Base-by-base conservation (phyloP, 2,797 vertebrate genomes). In the Podarcis lilfordi region DNA sequence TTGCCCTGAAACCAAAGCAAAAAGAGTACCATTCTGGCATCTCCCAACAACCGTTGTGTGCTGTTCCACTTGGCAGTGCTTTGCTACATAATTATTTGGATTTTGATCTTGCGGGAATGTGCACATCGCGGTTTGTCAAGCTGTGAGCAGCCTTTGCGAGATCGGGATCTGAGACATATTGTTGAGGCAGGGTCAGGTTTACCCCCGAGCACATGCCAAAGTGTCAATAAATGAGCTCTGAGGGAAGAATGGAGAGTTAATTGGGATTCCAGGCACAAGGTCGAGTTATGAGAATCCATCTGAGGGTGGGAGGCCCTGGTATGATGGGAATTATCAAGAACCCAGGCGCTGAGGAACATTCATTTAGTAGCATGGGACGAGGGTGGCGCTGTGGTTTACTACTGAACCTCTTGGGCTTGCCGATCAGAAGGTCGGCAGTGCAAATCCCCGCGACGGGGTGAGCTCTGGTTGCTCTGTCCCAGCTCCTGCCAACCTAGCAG, bases 1-100 rank as follows among this genome's bases (percentile, higher is more conserved):
- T 37, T 80, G 76, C 88, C 88, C 82, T 64, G 76, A 79, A 64
- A 89, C 37, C 25, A 80, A 80, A 85, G 69, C 87, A 89, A 72
- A 89, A 72, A 85, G 37, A n/a, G 35, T 35, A 1, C 55, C 37
- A 21, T 35, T 64, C 79, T 89, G 82, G 88, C 55, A 64, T 72
- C 37, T 84, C 37, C 68, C 25, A 21, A 74, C 84, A 80, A 61
- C 21, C 27, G 72, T 55, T 43, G 75, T 32, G 45, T 79, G 81
- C 78, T 55, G 13, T 71, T 80, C 77, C 13, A 82, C 37, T 82
- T 88, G 86, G 86, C 80, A 66, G 15, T 11, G 8, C 27, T 50
- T 29, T 74, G 55, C 76, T 35, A 8, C 19, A 23, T 74, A 74
- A 89, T 89, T 85, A 89, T 74, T 85, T 85, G 50, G 55, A 89